phyloP scores from a whole-genome alignment of 2,113 vertebrate species.

The Dicentrarchus labrax region DNA sequence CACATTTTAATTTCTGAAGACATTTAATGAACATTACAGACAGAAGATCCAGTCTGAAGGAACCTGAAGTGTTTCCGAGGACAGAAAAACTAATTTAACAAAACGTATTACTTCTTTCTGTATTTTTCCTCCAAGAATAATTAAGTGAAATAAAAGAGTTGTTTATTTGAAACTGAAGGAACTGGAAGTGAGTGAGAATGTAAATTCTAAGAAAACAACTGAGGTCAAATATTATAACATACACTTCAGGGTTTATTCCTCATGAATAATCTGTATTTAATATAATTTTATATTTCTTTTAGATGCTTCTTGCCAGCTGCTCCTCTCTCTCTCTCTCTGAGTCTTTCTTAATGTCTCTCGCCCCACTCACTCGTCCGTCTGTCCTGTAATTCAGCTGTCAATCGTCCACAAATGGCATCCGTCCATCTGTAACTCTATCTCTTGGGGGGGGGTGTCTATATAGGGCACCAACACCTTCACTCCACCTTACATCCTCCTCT shows the following conservation, averaged over 20 bases:
- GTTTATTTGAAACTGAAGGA: no score
- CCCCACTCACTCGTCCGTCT: neutral
- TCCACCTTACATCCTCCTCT: conserved; percentile 43
- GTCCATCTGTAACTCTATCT: neutral
- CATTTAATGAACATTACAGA: no score
- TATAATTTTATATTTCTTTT: neutral
- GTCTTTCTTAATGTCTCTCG: neutral
- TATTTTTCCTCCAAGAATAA: neutral
- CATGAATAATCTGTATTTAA: no score
- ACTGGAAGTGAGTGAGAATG: neutral
- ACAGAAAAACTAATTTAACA: neutral
- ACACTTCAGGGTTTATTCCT: no score
- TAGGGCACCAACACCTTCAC: conserved; percentile 86
- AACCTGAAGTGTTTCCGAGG: neutral
- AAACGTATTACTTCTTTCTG: neutral
- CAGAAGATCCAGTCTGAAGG: no score
- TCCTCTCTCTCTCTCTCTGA: neutral
- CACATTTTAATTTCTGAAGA: no score
- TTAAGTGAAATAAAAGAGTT: no score
- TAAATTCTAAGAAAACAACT: no score
- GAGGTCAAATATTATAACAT: no score
- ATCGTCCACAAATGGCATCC: neutral
- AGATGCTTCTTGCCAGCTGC: neutral
- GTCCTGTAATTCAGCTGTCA: neutral
- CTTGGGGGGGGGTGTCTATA: conserved; percentile 88